Evolutionary conservation across 2,797 vertebrate species (phyloP).

Genomic region (Catamblyrhynchus diadema): DNA sequence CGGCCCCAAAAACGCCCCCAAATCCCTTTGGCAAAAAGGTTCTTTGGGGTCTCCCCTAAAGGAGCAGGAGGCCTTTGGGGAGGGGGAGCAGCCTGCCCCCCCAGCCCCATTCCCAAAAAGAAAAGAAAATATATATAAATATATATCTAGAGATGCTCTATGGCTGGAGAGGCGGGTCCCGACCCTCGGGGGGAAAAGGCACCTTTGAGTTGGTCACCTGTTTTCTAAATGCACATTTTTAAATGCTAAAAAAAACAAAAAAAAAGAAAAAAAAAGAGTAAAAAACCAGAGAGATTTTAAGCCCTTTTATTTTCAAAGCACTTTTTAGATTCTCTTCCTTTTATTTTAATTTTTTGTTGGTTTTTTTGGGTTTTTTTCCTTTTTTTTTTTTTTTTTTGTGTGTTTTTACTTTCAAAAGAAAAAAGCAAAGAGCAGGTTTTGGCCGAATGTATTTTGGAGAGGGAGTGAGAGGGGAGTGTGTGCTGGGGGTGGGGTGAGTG

Average conservation of each 20-base stretch:
- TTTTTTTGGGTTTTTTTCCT: no score
- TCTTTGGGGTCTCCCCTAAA: neutral
- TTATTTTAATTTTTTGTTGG: no score
- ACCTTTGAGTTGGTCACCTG: slow-evolving; percentile 13
- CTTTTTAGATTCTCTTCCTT: no score
- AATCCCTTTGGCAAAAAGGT: neutral
- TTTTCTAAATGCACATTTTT: neutral
- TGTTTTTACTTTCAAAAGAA: no score
- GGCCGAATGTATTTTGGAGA: slow-evolving; percentile 49
- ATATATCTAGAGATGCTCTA: neutral
- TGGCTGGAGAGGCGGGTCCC: neutral
- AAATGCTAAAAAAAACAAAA: no score
- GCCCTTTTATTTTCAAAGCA: no score
- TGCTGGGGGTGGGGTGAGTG: neutral
- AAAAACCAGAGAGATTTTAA: no score
- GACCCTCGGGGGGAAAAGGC: slow-evolving; percentile 11
- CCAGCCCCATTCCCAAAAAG: neutral
- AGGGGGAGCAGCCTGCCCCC: neutral
- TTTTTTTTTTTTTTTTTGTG: no score
- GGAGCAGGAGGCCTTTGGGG: neutral
- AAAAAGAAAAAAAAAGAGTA: no score
- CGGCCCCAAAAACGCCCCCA: neutral
- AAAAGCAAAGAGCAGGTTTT: no score
- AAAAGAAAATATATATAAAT: neutral
- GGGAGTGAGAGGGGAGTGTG: slow-evolving; percentile 23